Evolutionary conservation across 2,113 vertebrate species (phyloP), one percentile per base, ranked within the genome.

Genomic region (Cardinalis cardinalis): DNA sequence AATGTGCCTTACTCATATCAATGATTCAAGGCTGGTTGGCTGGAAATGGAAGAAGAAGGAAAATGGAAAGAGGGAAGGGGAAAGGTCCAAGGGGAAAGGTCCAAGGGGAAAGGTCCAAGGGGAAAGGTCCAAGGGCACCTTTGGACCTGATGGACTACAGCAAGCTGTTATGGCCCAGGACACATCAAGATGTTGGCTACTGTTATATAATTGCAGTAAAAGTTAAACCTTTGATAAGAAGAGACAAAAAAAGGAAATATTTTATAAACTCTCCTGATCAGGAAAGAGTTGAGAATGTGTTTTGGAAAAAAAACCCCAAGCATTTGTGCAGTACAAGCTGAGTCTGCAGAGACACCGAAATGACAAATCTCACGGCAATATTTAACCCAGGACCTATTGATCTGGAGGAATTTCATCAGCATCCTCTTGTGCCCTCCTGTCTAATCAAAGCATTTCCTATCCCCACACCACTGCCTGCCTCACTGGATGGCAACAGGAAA

Each of bases 301-400:
- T 41, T 52, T 38, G 18, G 9, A 23, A 23, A 41, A 41, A 44
- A 32, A 19, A 2, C 3, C 2, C 20, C 34, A 75, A 75, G 14
- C 3, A 36, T 38, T 58, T 43, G 46, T 49, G 53, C 38, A 82
- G 9, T n/a, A 29, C 20, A 52, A 87, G 41, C 44, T 13, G 14
- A 41, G 12, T 34, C 41, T 69, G 28, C 70, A 82, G 81, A 86
- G 79, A 78, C 38, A 11, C 36, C 28, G 70, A 79, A 95, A 87
- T 58, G 66, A 79, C 70, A 88, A 76, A 84, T 84, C 51, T 77
- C 60, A 46, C 31, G 69, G 69, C 71, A 79, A 31, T 61, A 85
- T 75, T 94, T 93, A 89, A 82, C 70, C 29, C 71, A 79, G 23
- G 38, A 84, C 78, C 43, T 91, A 82, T 87, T 79, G 89, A 93